Evolutionary conservation across 2,888 invertebrate species (phyloP).

Genomic region (Vanessa cardui): DNA sequence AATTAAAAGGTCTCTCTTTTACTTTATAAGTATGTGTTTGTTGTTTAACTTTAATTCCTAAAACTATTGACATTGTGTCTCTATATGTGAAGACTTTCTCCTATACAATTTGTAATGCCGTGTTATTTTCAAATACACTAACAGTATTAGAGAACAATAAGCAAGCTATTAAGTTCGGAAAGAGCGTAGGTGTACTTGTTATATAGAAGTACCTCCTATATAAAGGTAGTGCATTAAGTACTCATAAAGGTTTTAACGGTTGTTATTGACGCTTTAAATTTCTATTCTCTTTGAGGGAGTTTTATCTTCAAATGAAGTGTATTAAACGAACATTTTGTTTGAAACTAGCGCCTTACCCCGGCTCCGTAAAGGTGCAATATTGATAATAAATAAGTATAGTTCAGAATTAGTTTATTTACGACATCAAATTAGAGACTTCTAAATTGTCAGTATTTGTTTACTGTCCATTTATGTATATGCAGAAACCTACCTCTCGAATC

Average conservation of each 20-base stretch:
- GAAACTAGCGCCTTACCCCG: no score
- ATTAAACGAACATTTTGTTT: not conserved
- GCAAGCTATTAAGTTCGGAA: slow-evolving; percentile 46
- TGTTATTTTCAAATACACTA: slow-evolving; percentile 44
- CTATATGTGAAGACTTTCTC: slow-evolving; percentile 40
- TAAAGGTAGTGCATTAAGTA: slow-evolving; percentile 32
- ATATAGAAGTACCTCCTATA: slow-evolving; percentile 13
- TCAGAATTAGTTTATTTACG: no score
- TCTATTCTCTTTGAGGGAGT: not conserved
- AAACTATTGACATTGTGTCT: slow-evolving; percentile 21
- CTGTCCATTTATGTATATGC: no score
- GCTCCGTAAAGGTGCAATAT: no score
- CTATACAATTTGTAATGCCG: slow-evolving; percentile 39
- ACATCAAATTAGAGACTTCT: no score
- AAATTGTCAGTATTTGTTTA: no score
- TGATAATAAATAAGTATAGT: no score
- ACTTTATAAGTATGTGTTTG: slow-evolving; percentile 7
- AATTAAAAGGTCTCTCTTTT: no score
- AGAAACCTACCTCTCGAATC: no score
- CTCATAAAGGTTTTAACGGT: slow-evolving; percentile 25
- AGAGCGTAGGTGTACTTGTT: slow-evolving; percentile 44
- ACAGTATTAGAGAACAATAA: slow-evolving; percentile 52
- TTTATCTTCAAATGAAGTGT: not conserved
- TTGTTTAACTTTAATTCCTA: slow-evolving; percentile 10
- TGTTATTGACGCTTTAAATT: slow-evolving; percentile 19